These are phyloP conservation scores for Anniella stebbinsi DNA, from an alignment of 2,797 vertebrate species.

Conservation along the genomic window DNA sequence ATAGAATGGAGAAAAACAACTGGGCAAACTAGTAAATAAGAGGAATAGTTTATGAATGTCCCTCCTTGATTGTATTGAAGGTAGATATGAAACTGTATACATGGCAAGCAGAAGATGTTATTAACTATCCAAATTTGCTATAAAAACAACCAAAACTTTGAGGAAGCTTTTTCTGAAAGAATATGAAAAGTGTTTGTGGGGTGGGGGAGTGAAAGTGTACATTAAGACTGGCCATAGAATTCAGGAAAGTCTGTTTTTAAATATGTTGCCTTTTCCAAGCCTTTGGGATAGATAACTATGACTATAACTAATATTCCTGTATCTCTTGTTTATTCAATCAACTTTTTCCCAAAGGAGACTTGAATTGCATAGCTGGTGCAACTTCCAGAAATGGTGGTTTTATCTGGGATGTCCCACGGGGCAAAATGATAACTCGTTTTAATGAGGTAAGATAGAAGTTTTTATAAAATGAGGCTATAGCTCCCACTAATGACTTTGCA, in stretches of 20 bases:
- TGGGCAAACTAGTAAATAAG: not conserved
- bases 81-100: not conserved
- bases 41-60: not conserved
- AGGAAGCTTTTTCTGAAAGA: not conserved
- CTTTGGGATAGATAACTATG: not conserved
- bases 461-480: constrained; percentile 4
- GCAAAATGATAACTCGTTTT: constrained; percentile 95
- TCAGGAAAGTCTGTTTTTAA: not conserved
- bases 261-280: not conserved
- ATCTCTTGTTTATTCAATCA: constrained; percentile 13
- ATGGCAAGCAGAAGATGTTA: not conserved
- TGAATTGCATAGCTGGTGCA: constrained; percentile 95
- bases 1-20: not conserved
- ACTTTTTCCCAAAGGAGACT: constrained; percentile 84
- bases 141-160: not conserved
- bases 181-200: not conserved
- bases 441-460: constrained; percentile 92
- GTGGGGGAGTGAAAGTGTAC: not conserved
- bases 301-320: not conserved
- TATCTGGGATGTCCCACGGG: constrained; percentile 95
- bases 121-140: not conserved
- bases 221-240: not conserved
- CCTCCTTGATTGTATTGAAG: not conserved
- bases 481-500: constrained; percentile 4
- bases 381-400: constrained; percentile 95